These are phyloP conservation scores for Phenganax marumi DNA, from an alignment of 92 coral and sea anemone genomes.

Conservation along the genomic window DNA sequence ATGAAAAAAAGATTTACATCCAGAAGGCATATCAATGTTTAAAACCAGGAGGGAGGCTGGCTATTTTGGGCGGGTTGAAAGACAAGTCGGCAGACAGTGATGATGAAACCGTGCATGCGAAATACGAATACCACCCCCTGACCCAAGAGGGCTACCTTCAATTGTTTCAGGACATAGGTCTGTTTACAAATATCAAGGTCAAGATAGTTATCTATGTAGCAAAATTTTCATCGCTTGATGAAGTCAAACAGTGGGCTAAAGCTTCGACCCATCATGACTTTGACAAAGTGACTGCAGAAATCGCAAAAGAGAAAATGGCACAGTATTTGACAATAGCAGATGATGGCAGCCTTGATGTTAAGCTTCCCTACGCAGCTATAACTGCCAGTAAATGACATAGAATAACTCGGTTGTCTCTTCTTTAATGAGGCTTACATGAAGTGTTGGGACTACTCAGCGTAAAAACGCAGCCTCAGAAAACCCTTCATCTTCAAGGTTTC, in stretches of 20 bases:
- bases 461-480: too few species aligned
- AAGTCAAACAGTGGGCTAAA: neutral
- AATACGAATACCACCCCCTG: neutral
- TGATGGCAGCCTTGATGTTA: neutral
- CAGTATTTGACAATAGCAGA: neutral
- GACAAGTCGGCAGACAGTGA: neutral
- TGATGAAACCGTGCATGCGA: neutral
- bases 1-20: neutral
- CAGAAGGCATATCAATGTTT: constrained; percentile 1
- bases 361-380: neutral
- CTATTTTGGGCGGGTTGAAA: neutral
- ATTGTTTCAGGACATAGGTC: neutral
- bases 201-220: neutral
- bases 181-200: neutral
- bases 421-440: too few species aligned
- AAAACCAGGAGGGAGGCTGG: constrained; percentile 8
- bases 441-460: too few species aligned
- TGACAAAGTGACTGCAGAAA: neutral
- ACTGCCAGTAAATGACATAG: neutral
- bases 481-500: too few species aligned
- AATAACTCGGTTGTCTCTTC: neutral
- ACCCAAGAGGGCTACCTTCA: neutral
- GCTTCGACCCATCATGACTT: neutral
- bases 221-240: neutral
- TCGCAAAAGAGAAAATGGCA: neutral